Base-by-base conservation (phyloP, 2,113 vertebrate species). In the Boulengeromyrus knoepffleri region DNA sequence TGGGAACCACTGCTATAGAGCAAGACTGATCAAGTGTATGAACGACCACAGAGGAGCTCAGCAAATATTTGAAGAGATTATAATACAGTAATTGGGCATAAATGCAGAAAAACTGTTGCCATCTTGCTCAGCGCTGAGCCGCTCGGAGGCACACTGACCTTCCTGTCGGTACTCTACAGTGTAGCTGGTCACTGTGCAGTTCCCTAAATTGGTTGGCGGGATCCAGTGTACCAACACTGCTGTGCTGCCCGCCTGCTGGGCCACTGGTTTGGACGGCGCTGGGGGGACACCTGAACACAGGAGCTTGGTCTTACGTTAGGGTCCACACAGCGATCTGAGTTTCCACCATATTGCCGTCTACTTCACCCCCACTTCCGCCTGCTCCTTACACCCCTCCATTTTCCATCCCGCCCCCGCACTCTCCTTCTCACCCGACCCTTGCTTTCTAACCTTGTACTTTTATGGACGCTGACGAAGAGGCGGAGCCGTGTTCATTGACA, bases 91-190 rank as follows among this genome's bases (percentile, higher is more conserved):
- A 66, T 10, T 66, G 58, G 62, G 36, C 74, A 77, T 19, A 42
- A 39, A 80, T 80, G 42, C 62, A 17, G 62, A n/a, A 80, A 39
- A 39, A 42, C 3, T 15, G 42, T 2, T 15, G 87, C 56, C 36
- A n/a, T 46, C 13, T 19, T 45, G 53, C 39, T 1, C 39, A 17
- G 53, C 24, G 9, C 19, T n/a, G 53, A 62, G 21, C 19, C 13
- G 70, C 5, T n/a, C 2, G 19, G 24, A 3, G 3, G 86, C 58
- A 42, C 24, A 27, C 46, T 21, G 90, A 99, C 99, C 98, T 96
- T 99, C 99, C 93, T 99, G 98, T 77, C 98, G 96, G 95, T 98
- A 99, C 93, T 99, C 98, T 92, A 99, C 97, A 0, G 96, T 97
- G 95, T 99, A 99, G 90, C 97, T 98, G 70, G 98, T 99, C 92